Conservation (phyloP, 2,888 invertebrate species). For the Leucoma salicis region DNA sequence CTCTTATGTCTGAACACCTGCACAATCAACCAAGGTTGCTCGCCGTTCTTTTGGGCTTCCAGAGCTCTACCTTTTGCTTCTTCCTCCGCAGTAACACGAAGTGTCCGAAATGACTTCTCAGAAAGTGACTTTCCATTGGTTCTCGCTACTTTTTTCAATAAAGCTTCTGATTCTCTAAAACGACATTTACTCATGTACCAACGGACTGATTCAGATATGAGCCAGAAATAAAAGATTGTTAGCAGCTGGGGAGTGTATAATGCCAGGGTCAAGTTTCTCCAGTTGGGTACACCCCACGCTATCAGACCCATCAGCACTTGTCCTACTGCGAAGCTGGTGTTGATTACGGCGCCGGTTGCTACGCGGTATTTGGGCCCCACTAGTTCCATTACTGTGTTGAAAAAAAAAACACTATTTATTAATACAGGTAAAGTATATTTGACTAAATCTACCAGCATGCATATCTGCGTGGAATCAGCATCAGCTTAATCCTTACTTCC, state of each 20-base stretch:
- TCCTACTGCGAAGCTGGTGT: conserved; percentile 87
- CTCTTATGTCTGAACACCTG: conserved; percentile 51
- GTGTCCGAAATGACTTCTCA: conserved; percentile 49
- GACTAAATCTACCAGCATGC: too few relatives aligned
- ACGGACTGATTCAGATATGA: conserved; percentile 87
- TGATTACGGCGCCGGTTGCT: conserved; percentile 85
- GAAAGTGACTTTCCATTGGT: conserved; percentile 75
- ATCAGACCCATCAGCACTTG: conserved; percentile 85
- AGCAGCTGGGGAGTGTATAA: conserved; percentile 86
- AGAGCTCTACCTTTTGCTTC: conserved; percentile 40
- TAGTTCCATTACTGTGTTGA: conserved; percentile 84
- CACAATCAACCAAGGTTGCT: conserved; percentile 53
- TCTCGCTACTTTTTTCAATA: conserved; percentile 83
- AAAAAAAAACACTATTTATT: too few relatives aligned
- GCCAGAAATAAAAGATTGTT: conserved; percentile 85
- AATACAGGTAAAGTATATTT: too few relatives aligned
- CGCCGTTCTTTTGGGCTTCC: conserved; percentile 27
- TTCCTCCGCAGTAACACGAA: conserved; percentile 47
- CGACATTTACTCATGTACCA: conserved; percentile 89
- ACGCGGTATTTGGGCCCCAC: conserved; percentile 87
- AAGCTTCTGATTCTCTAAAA: conserved; percentile 83
- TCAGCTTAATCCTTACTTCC: too few relatives aligned
- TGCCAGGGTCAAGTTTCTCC: conserved; percentile 85
- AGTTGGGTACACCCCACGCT: conserved; percentile 86
- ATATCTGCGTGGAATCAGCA: too few relatives aligned